Evolutionary conservation across 2,797 vertebrate genomes (phyloP).

Genomic region (Lepilemur septentrionalis): DNA sequence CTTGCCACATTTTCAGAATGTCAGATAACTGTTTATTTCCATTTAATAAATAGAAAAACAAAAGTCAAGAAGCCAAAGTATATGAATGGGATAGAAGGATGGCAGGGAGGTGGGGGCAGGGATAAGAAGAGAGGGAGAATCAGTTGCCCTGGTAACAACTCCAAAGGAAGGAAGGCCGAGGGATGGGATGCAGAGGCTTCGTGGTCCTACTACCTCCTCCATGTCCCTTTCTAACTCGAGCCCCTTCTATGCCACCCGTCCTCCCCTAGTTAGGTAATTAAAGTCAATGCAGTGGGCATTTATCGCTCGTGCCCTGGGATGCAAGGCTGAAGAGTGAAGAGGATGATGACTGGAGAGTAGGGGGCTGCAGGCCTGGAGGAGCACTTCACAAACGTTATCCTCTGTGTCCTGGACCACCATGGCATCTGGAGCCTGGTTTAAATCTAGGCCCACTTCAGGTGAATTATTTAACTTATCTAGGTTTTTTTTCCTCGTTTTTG

Average conservation of each 20-base stretch:
- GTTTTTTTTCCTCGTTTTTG: not conserved
- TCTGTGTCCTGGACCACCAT: not conserved
- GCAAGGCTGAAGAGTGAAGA: not conserved
- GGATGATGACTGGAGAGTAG: not conserved
- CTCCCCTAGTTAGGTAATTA: not conserved
- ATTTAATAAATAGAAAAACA: not conserved
- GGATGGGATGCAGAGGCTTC: not conserved
- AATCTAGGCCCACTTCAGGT: not conserved
- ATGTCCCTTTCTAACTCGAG: not conserved
- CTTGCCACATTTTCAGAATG: constrained; percentile 3
- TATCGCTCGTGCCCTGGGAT: not conserved
- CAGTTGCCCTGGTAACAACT: constrained; percentile 33
- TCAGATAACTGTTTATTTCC: not conserved
- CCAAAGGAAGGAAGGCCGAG: not conserved
- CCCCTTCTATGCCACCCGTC: not conserved
- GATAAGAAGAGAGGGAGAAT: not conserved
- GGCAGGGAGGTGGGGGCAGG: not conserved
- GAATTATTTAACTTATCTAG: not conserved
- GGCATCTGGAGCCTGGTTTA: not conserved
- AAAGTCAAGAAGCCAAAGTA: not conserved
- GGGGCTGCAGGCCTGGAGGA: not conserved
- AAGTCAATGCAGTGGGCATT: not conserved
- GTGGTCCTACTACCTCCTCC: not conserved
- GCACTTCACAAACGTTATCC: not conserved
- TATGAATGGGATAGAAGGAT: not conserved